Evolutionary conservation across 2,797 vertebrate species (phyloP), one percentile per base, ranked within the genome.

Genomic region (Neopelma chrysocephalum): DNA sequence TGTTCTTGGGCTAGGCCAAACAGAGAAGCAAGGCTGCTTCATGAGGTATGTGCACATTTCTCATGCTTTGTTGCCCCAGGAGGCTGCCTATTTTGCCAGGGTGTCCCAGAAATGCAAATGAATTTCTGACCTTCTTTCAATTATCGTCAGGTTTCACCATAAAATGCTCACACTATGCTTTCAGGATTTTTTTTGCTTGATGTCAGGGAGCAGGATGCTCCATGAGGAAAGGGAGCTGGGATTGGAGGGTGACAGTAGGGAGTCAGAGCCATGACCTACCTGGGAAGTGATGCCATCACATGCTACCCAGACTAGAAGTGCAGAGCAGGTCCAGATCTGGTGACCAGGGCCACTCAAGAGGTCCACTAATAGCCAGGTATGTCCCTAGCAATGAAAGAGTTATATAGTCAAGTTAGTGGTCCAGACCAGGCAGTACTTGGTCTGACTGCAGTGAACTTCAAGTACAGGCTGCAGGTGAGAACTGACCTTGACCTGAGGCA

Each of bases 91-190:
- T 80, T 92, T 88, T 62, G 25, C 47, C 42, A 48, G 23, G 34
- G 8, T 69, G 58, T 34, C 43, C 47, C 51, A 66, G 77, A 66
- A 80, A 56, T 7, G 21, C 8, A 73, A 27, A 10, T 54, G 69
- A 27, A 65, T 62, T 91, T 79, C 53, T 85, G 50, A 69, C 26
- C 12, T 85, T 82, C 14, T 84, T 72, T 80, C 54, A 89, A 23
- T 57, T 65, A 72, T 69, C 42, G 25, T 5, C 9, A 34, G 10
- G 3, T 72, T 85, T 79, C 64, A 38, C 32, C 32, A 61, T 14
- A 29, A 85, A 60, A 82, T 31, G 0, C 19, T 45, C 15, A 56
- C 7, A 26, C 3, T 60, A 19, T 32, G 5, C 11, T 53, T 69
- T 69, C 58, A 82, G 11, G 12, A 48, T 72, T 85, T 87, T 22